A percentile compares a stretch with the other conserved stretches of the same genome.
phyloP scores from a whole-genome alignment of 2,888 invertebrate genomes.

The Ochlodes sylvanus region DNA sequence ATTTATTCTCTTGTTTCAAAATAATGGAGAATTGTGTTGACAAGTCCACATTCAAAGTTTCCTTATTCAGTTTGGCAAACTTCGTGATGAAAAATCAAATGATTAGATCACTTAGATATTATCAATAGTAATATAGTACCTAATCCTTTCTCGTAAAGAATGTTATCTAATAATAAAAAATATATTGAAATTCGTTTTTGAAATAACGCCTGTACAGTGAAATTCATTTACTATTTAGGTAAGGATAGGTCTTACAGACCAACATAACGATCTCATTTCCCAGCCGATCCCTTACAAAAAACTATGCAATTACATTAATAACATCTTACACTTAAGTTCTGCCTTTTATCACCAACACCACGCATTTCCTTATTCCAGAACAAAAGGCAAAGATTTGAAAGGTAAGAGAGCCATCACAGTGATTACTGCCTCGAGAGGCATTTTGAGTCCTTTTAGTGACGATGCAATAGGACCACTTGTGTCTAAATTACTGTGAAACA shows the following conservation, averaged over 20 bases:
- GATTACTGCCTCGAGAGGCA: slow-evolving; percentile 30
- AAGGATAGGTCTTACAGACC: background rate
- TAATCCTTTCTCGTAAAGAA: no score
- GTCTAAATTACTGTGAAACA: slow-evolving; percentile 28
- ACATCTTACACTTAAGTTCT: slow-evolving; percentile 26
- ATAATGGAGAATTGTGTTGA: no score
- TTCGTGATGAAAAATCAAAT: no score
- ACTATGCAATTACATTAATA: slow-evolving; percentile 35
- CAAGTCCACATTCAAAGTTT: no score
- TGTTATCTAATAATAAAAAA: no score
- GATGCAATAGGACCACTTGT: slow-evolving; percentile 32
- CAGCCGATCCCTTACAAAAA: slow-evolving; percentile 13
- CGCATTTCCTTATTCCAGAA: slow-evolving; percentile 35
- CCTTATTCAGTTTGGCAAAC: no score
- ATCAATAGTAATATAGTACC: no score
- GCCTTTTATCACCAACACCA: slow-evolving; percentile 27
- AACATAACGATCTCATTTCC: background rate
- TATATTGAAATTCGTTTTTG: no score
- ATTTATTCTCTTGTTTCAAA: no score
- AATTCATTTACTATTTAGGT: no score
- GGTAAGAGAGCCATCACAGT: slow-evolving; percentile 31
- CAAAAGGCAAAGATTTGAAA: slow-evolving; percentile 36
- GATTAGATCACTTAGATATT: no score
- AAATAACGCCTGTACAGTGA: no score
- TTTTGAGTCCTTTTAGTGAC: slow-evolving; percentile 32